These are phyloP conservation scores for Notothenia coriiceps DNA, from an alignment of 2,113 vertebrate species.

Conservation along the genomic window DNA sequence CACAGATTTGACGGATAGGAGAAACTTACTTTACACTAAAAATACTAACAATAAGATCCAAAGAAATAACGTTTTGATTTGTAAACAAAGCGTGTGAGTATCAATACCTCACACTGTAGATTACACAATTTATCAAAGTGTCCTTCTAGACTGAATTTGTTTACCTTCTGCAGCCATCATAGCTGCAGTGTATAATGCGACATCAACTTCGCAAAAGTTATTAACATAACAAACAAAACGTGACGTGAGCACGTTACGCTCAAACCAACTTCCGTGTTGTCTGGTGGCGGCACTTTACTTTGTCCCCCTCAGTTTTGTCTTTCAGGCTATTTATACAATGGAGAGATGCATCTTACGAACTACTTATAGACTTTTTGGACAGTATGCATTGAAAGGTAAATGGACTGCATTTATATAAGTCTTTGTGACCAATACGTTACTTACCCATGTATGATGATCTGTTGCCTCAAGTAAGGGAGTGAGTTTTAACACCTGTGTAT, in stretches of 20 bases:
- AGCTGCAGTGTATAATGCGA: background rate
- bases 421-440: no score
- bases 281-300: background rate
- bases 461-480: no score
- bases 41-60: no score
- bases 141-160: background rate
- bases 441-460: no score
- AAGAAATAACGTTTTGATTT: no score
- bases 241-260: background rate
- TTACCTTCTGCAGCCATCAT: constrained; percentile 24
- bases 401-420: no score
- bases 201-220: background rate
- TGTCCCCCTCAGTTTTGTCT: background rate
- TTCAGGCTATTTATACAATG: background rate
- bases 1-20: background rate
- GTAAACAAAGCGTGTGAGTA: no score
- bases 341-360: background rate
- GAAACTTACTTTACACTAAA: no score
- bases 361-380: background rate
- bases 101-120: no score
- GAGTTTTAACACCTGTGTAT: no score
- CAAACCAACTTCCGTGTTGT: background rate
- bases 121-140: background rate
- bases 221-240: background rate
- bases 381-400: no score